Evolutionary conservation across 2,888 invertebrate genomes (phyloP).

Genomic region (Orthosia incerta): DNA sequence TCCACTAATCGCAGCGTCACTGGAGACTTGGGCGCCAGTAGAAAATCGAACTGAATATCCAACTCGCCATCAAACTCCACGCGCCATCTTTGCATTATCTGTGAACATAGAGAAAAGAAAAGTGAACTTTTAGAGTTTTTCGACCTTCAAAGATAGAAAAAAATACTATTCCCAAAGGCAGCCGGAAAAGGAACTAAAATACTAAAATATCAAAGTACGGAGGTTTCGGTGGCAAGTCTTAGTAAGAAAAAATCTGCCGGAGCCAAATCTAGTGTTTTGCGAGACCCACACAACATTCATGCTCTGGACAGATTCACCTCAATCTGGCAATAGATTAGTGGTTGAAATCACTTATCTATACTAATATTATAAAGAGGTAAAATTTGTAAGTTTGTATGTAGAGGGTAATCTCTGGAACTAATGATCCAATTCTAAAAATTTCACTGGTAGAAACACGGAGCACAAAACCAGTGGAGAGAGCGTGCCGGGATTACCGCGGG

Average conservation of each 20-base stretch:
- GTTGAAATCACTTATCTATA: background rate
- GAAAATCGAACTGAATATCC: slow-evolving; percentile 95
- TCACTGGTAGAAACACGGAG: no score
- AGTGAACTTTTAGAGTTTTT: background rate
- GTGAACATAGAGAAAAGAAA: slow-evolving; percentile 64
- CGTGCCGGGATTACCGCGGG: no score
- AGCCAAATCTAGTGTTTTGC: background rate
- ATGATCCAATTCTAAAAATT: no score
- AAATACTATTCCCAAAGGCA: no score
- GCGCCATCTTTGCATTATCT: slow-evolving; percentile 94
- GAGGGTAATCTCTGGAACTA: no score
- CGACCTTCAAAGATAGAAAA: no score
- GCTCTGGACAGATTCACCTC: background rate
- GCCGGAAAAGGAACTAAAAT: no score
- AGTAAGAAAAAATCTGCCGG: background rate
- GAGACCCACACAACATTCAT: background rate
- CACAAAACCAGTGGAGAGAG: no score
- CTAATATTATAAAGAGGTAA: no score
- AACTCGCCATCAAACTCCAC: slow-evolving; percentile 93
- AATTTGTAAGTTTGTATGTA: no score
- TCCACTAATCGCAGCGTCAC: slow-evolving; percentile 93
- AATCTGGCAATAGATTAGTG: background rate
- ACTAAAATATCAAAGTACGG: no score
- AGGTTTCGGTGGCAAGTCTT: background rate
- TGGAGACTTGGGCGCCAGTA: slow-evolving; percentile 94